Conservation (phyloP, 2,113 vertebrate species). For the Polyodon spathula region DNA sequence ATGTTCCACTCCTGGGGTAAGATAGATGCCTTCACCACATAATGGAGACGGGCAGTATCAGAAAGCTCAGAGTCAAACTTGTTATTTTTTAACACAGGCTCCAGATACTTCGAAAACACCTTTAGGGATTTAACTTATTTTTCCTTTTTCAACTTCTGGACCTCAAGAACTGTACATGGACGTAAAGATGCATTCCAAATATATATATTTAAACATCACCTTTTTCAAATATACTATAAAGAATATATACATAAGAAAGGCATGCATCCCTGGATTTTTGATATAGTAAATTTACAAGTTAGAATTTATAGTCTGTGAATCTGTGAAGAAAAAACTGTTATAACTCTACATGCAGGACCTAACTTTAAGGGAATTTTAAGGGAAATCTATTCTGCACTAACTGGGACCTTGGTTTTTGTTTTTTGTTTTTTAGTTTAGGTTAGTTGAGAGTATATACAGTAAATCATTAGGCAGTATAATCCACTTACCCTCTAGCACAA, state of each 20-base stretch:
- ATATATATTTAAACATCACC: too few species aligned
- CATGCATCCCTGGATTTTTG: background rate
- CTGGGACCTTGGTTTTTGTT: too few species aligned
- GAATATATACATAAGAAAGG: background rate
- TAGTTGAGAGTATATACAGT: too few species aligned
- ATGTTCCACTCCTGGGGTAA: constrained; percentile 46
- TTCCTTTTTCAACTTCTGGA: constrained; percentile 38
- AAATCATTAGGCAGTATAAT: background rate
- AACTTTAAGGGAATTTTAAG: too few species aligned
- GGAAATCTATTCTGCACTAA: too few species aligned
- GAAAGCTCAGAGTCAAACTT: constrained; percentile 60
- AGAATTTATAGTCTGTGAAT: too few species aligned
- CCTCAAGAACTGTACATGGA: constrained; percentile 32
- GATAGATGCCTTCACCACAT: constrained; percentile 40
- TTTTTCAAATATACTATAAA: too few species aligned
- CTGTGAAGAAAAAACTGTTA: too few species aligned
- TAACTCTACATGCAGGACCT: too few species aligned
- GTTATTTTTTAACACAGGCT: constrained; percentile 59
- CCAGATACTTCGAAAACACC: constrained; percentile 76
- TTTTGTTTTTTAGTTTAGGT: too few species aligned
- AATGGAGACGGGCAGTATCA: constrained; percentile 61
- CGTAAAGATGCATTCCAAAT: background rate
- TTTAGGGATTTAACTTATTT: constrained; percentile 34
- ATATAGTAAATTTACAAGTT: too few species aligned
- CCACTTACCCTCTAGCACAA: constrained; percentile 45